Conservation (phyloP, 2,888 invertebrate species). For the Lysandra bellargus region DNA sequence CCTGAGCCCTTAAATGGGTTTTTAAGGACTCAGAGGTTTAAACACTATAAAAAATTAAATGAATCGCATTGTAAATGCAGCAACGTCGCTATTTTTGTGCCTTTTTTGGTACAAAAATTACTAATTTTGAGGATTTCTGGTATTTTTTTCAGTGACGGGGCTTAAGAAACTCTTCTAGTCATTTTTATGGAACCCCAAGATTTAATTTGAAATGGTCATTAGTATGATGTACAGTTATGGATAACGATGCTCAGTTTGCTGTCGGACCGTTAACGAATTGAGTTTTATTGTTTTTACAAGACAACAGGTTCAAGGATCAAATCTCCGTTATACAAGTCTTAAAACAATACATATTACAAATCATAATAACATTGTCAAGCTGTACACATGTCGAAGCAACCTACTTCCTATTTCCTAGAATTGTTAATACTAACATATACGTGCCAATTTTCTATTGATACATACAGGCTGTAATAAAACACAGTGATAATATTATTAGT, state of each 20-base stretch:
- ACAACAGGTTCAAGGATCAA: neutral
- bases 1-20: too few relatives aligned
- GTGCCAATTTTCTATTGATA: too few relatives aligned
- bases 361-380: neutral
- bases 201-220: neutral
- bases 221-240: neutral
- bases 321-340: slow-evolving; percentile 6
- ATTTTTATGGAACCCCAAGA: neutral
- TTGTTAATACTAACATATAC: neutral
- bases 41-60: too few relatives aligned
- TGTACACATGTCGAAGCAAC: neutral
- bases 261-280: neutral
- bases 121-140: too few relatives aligned
- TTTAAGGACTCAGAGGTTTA: too few relatives aligned
- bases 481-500: too few relatives aligned
- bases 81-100: too few relatives aligned
- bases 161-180: too few relatives aligned
- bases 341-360: neutral
- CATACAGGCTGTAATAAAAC: too few relatives aligned
- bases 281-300: slow-evolving; percentile 12
- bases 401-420: slow-evolving; percentile 9
- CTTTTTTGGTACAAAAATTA: too few relatives aligned
- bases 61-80: too few relatives aligned
- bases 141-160: too few relatives aligned
- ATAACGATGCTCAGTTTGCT: neutral